phyloP scores from a whole-genome alignment of 2,113 vertebrate genomes.

The Mesitornis unicolor region DNA sequence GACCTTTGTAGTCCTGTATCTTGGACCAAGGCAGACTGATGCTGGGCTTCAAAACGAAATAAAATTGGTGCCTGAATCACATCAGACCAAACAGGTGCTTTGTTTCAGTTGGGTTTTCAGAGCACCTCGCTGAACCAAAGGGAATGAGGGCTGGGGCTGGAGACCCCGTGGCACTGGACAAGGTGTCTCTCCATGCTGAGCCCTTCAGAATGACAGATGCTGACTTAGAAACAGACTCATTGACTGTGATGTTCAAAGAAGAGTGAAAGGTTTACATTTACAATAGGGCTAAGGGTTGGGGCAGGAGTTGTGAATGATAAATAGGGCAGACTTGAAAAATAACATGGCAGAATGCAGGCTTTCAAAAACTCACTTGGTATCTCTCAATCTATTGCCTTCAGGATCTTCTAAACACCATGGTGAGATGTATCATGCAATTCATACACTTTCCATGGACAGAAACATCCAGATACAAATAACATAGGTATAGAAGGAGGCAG shows the following conservation, averaged over 20 bases:
- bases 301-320: background rate
- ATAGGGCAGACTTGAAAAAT: background rate
- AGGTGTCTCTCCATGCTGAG: rapidly evolving
- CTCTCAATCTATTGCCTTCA: background rate
- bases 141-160: background rate
- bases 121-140: background rate
- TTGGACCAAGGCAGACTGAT: background rate
- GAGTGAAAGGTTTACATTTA: background rate
- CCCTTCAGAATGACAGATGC: background rate
- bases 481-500: background rate
- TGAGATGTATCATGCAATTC: background rate
- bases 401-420: background rate
- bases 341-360: background rate
- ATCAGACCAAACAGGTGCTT: rapidly evolving
- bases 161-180: background rate
- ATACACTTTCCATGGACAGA: background rate
- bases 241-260: background rate
- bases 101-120: background rate
- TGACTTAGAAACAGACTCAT: background rate
- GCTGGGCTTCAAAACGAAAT: background rate
- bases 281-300: background rate
- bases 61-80: background rate
- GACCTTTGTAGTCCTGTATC: background rate
- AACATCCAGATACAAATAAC: background rate
- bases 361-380: background rate